These are phyloP conservation scores for Drosophila sproati DNA, from an alignment of 1,140 invertebrate species.

Conservation along the genomic window DNA sequence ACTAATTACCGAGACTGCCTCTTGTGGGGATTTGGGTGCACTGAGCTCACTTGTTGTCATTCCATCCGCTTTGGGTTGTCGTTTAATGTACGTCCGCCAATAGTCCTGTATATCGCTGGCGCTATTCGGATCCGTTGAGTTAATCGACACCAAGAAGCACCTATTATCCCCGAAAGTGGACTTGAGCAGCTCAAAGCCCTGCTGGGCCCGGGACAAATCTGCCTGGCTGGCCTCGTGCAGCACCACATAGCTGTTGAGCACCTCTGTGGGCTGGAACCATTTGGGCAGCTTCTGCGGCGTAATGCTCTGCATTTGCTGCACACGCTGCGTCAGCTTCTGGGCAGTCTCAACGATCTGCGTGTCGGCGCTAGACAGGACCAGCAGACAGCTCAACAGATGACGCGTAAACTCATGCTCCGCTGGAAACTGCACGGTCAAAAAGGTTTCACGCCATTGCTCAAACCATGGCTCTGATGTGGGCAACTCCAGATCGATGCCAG, in stretches of 20 bases:
- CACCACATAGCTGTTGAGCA: constrained; percentile 95
- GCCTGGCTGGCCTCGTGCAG: constrained; percentile 90
- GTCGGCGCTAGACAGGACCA: constrained; percentile 93
- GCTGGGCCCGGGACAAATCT: constrained; percentile 86
- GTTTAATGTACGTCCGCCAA: constrained; percentile 92
- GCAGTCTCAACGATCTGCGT: constrained; percentile 92
- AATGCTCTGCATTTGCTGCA: constrained; percentile 91
- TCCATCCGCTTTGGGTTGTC: constrained; percentile 86
- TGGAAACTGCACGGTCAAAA: constrained; percentile 94
- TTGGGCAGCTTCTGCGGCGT: constrained; percentile 92
- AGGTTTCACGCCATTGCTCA: constrained; percentile 97
- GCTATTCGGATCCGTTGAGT: constrained; percentile 88
- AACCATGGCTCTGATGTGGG: constrained; percentile 96
- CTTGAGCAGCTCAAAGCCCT: constrained; percentile 93
- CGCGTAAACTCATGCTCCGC: constrained; percentile 98
- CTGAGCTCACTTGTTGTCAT: constrained; percentile 87
- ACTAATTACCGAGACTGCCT: constrained; percentile 85
- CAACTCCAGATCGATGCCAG: constrained; percentile 86
- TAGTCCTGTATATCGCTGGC: constrained; percentile 89
- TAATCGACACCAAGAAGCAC: constrained; percentile 95
- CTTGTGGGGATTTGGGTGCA: constrained; percentile 87
- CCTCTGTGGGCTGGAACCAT: constrained; percentile 94
- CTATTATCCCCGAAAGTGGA: constrained; percentile 92
- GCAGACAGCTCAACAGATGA: constrained; percentile 95
- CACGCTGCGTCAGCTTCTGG: constrained; percentile 90